These are phyloP conservation scores for Parazoanthus atlanticus DNA, from an alignment of 92 coral and sea anemone genomes.

Conservation along the genomic window DNA sequence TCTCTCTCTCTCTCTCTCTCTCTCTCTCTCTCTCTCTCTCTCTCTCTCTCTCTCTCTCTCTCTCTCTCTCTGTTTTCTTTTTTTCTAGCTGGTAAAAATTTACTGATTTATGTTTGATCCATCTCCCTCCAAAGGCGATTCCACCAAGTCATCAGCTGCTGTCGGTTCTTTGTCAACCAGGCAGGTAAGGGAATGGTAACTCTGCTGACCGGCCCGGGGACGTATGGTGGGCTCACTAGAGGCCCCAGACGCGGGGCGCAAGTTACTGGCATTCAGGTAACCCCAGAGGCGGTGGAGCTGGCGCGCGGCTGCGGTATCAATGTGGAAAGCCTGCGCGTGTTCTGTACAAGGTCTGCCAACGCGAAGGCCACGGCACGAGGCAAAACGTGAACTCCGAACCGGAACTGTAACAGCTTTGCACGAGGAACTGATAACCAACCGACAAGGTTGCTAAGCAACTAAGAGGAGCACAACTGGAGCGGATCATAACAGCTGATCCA, in stretches of 20 bases:
- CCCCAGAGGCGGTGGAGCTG: slow-evolving; percentile 91
- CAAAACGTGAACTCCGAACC: slow-evolving; percentile 34
- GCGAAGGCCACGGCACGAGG: slow-evolving; percentile 42
- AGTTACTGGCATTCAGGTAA: slow-evolving; percentile 86
- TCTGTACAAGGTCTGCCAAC: slow-evolving; percentile 81
- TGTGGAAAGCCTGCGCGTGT: slow-evolving; percentile 90
- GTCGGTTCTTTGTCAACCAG: slow-evolving; percentile 82
- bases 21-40: too few relatives aligned
- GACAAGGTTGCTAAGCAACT: slow-evolving; percentile 6
- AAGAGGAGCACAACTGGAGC: slow-evolving; percentile 46
- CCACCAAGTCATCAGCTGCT: slow-evolving; percentile 93
- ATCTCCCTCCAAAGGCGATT: slow-evolving; percentile 79
- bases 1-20: too few relatives aligned
- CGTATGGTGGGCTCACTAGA: slow-evolving; percentile 67
- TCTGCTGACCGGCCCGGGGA: slow-evolving; percentile 76
- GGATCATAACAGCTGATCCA: slow-evolving; percentile 37
- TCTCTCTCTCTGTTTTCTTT: too few relatives aligned
- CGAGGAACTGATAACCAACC: slow-evolving; percentile 19
- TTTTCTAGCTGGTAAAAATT: neutral
- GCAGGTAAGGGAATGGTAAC: slow-evolving; percentile 93
- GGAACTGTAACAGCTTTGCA: slow-evolving; percentile 24
- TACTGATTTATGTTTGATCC: neutral
- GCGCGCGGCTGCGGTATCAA: slow-evolving; percentile 89
- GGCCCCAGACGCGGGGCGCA: slow-evolving; percentile 81
- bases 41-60: too few relatives aligned